Conservation (phyloP, 2,888 invertebrate species). For the Blastobasis adustella region DNA sequence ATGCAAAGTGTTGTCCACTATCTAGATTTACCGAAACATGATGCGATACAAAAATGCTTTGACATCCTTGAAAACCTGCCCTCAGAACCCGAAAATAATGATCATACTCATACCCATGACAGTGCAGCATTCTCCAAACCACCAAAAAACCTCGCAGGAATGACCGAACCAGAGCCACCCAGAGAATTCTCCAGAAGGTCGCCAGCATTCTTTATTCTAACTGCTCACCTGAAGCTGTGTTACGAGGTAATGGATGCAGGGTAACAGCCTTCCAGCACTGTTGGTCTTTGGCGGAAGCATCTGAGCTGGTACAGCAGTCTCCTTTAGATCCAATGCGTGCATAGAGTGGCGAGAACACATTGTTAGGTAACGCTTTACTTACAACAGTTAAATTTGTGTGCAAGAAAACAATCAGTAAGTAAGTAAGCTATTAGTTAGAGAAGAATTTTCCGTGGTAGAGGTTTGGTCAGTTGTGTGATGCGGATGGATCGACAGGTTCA, state of each 20-base stretch:
- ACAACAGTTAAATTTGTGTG: no score
- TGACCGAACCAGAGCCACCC: slow-evolving; percentile 2
- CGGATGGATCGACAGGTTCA: not conserved
- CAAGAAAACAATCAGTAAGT: no score
- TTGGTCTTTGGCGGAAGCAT: slow-evolving; percentile 65
- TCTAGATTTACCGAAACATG: no score
- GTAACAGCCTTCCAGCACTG: slow-evolving; percentile 55
- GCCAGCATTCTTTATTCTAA: slow-evolving; percentile 41
- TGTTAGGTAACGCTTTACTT: no score
- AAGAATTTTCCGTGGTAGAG: not conserved
- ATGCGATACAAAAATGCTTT: no score
- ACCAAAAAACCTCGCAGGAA: not conserved
- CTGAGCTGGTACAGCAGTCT: slow-evolving; percentile 65
- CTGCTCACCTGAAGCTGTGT: slow-evolving; percentile 70
- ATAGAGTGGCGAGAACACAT: no score
- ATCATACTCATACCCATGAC: no score
- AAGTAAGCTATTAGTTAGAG: no score
- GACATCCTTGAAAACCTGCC: no score
- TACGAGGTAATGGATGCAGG: slow-evolving; percentile 63
- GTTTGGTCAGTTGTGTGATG: not conserved
- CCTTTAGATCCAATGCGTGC: slow-evolving; percentile 25
- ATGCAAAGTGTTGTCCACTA: no score
- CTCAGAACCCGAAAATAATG: no score
- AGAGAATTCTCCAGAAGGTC: slow-evolving; percentile 14
- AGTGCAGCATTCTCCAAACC: no score